Evolutionary conservation across 2,797 vertebrate genomes (phyloP).

Genomic region (Salmo trutta): DNA sequence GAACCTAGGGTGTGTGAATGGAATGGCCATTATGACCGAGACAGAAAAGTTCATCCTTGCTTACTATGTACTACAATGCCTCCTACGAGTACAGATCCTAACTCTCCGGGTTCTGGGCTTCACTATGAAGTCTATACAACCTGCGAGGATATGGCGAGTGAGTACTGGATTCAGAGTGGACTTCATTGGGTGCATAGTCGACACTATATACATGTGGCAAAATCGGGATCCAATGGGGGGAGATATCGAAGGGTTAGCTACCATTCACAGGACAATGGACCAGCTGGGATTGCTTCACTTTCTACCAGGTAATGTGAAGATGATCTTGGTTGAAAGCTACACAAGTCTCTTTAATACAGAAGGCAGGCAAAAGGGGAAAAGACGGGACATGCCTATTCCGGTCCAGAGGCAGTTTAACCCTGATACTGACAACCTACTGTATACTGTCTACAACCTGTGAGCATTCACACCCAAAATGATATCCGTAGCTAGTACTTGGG

Average conservation of each 20-base stretch:
- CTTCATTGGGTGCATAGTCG: not conserved
- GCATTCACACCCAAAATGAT: not conserved
- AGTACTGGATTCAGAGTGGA: slow-evolving; percentile 5
- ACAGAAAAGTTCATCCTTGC: not conserved
- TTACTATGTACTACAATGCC: slow-evolving; percentile 13
- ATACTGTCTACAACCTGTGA: not conserved
- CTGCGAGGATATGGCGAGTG: slow-evolving; percentile 13
- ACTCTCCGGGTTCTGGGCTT: slow-evolving; percentile 13
- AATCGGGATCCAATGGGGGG: not conserved
- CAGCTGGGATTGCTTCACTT: not conserved
- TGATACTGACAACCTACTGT: not conserved
- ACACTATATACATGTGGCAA: not conserved
- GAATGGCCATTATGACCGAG: not conserved
- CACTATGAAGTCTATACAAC: slow-evolving; percentile 20
- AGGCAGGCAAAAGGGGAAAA: not conserved
- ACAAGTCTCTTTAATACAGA: not conserved
- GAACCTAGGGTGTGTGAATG: not conserved
- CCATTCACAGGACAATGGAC: not conserved
- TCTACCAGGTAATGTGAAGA: not conserved
- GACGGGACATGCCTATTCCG: not conserved
- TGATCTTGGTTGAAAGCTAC: not conserved
- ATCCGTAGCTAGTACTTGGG: not conserved
- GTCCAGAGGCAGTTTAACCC: not conserved
- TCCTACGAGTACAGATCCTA: slow-evolving; percentile 2
- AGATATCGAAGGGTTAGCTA: not conserved